A percentile compares a stretch with the other conserved stretches of the same genome.
Evolutionary conservation across 2,888 invertebrate genomes (phyloP).

Genomic region (Salpingus planirostris): DNA sequence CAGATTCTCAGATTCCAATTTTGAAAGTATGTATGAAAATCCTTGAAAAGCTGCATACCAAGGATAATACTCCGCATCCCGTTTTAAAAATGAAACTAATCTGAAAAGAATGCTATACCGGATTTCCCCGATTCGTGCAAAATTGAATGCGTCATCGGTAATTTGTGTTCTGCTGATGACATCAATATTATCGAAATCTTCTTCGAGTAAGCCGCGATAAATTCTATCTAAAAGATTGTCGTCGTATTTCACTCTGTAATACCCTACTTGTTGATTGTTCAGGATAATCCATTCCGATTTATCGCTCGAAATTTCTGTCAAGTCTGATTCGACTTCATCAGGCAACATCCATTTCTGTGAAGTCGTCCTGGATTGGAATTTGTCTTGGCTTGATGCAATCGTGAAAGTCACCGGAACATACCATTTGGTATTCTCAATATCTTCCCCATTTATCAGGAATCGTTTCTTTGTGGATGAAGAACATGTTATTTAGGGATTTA

Average conservation of each 20-base stretch:
- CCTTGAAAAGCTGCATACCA: conserved; percentile 61
- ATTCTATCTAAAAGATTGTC: conserved; percentile 48
- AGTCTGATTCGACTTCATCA: too few species aligned
- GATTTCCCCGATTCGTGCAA: conserved; percentile 56
- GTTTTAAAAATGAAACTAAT: conserved; percentile 57
- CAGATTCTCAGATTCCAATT: too few species aligned
- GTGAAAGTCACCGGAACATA: conserved; percentile 47
- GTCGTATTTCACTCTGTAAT: conserved; percentile 61
- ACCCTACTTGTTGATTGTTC: conserved; percentile 36
- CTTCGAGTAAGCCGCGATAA: conserved; percentile 37
- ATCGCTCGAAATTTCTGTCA: too few species aligned
- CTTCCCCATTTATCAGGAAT: conserved; percentile 15
- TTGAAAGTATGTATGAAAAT: conserved; percentile 32
- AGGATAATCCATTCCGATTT: conserved; percentile 25
- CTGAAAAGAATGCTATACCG: conserved; percentile 53
- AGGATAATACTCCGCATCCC: conserved; percentile 63
- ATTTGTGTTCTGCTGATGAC: conserved; percentile 64
- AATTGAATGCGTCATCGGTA: conserved; percentile 69
- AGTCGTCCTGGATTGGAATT: conserved; percentile 34
- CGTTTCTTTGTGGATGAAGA: too few species aligned
- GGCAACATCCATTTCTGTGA: conserved; percentile 34
- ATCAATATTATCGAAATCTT: conserved; percentile 45
- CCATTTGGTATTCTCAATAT: conserved; percentile 32
- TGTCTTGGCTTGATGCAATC: conserved; percentile 31
- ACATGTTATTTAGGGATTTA: too few species aligned